Base-by-base conservation (phyloP, 2,797 vertebrate genomes). In the Paedocypris micromegethes region DNA sequence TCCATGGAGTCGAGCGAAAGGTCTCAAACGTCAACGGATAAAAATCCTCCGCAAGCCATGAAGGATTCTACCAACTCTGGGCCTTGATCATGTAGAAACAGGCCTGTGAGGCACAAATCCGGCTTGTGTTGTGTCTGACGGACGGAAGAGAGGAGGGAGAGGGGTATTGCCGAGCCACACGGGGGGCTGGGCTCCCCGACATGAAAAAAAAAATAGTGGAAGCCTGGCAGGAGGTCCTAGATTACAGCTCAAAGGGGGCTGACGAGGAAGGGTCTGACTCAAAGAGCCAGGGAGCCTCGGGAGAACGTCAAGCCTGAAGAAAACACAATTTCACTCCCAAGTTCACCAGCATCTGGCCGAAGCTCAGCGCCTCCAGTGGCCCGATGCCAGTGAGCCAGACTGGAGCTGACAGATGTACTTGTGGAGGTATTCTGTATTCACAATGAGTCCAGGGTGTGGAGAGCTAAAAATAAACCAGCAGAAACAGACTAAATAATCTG, bases 401-500 rank as follows among this genome's bases (percentile, higher is more conserved):
- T 58, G 80, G 76, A 79, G 81, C 74, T 78, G 81, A 81, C 79
- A 80, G 83, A 80, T 80, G 78, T 74, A 73, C 23, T 67, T 51
- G 74, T 78, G 75, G 68, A 77, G 78, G 75, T 75, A 80, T 84
- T 84, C 78, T 81, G 72, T 76, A 77, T 78, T 83, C 79, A 87
- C 72, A 73, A 86, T 84, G 84, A 81, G 82, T 78, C 74, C 56
- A 80, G 81, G 80, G 80, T 83, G 86, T 78, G 80, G 75, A 58
- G 72, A 68, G 75, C 83, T 64, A 82, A 83, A 90, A 88, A 89
- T 88, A 90, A 85, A 84, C 76, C 73, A 57, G 52, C 43, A 73
- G 58, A 52, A 52, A 2, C 64, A 54, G 54, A 68, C 46, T 53
- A 58, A 41, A 44, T 58, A 47, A 48, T 58, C 49, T 72, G 67